A percentile compares a stretch with the other conserved stretches of the same genome.
Conservation (phyloP, 1,140 invertebrate genomes). For the Zeugodacus cucurbitae region DNA sequence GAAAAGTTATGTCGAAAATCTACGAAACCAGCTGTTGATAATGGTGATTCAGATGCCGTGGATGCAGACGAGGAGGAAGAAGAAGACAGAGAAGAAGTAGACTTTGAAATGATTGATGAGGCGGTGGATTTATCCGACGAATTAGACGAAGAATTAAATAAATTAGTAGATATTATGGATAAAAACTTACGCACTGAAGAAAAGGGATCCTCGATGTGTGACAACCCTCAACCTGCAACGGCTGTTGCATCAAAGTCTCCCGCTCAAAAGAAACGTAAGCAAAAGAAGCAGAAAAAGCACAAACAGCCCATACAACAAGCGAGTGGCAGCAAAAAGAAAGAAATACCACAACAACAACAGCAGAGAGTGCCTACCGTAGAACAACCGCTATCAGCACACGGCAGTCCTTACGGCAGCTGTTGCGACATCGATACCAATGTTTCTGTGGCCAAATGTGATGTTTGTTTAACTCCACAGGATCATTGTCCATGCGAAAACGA, state of each 20-base stretch:
- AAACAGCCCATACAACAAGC: conserved; percentile 49
- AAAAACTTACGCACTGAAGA: not conserved
- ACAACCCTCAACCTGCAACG: not conserved
- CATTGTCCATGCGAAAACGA: conserved; percentile 67
- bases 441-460: not conserved
- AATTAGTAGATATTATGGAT: conserved; percentile 24
- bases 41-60: not conserved
- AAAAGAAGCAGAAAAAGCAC: conserved; percentile 50
- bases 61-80: conserved; percentile 41
- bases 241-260: not conserved
- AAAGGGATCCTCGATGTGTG: not conserved
- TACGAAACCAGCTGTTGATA: conserved; percentile 34
- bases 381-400: not conserved
- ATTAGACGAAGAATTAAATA: conserved; percentile 39
- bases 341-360: conserved; percentile 42
- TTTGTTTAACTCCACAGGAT: conserved; percentile 52
- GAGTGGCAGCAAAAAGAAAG: conserved; percentile 48
- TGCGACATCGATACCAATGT: not conserved
- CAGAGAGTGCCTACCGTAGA: not conserved
- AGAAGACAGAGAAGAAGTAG: conserved; percentile 30
- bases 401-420: not conserved
- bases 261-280: conserved; percentile 58
- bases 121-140: conserved; percentile 40
- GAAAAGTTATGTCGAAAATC: conserved; percentile 58
- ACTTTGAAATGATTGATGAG: conserved; percentile 49